Base-by-base conservation (phyloP, 2,888 invertebrate species). In the Eretmocerus hayati region DNA sequence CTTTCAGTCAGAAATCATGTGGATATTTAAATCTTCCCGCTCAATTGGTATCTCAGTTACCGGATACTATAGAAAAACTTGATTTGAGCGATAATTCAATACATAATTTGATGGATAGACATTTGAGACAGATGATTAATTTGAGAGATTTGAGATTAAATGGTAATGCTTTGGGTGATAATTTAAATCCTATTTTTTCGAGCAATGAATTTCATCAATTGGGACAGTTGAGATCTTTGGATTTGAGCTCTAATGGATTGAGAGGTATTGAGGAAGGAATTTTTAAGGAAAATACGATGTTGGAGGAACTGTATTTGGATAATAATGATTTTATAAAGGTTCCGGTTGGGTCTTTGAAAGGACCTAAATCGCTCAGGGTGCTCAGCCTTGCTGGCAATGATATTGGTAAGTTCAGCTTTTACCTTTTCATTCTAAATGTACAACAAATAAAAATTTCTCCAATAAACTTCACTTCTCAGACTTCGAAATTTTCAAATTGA, bases 111-210 rank as follows among this genome's bases (percentile, higher is more conserved):
- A 85, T 89, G 3, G 90, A 90, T 58, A 78, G 86, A 42, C 75
- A 86, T 2, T 77, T 91, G 37, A 77, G 78, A 0, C 74, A 87
- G 1, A 78, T 78, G 56, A 77, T 78, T 2, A 81, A 83, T 9
- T 73, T 92, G 32, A 80, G 81, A 18, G 84, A 84, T 59, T 68
- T 92, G 32, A 78, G 80, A 15, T 71, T 93, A 44, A 79, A 85
- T 22, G 82, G 89, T 62, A 93, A 93, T 66, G 74, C 89, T n/a
- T 76, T 93, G 22, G 92, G 92, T 1, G 91, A 92, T 66, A 89
- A 87, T 61, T 73, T 92, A 22, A 92, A 91, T 72, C 92, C 92
- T 0, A 90, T 92, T 57, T 92, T 92, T 71, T 88, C 90, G 18
- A 87, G 87, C 35, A 83, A 84, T 23, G 91, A 91, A 69, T 83